A percentile compares a stretch with the other conserved stretches of the same genome.
These are phyloP conservation scores for Pseudotriccus pelzelni DNA, from an alignment of 2,797 vertebrate genomes.

Conservation along the genomic window DNA sequence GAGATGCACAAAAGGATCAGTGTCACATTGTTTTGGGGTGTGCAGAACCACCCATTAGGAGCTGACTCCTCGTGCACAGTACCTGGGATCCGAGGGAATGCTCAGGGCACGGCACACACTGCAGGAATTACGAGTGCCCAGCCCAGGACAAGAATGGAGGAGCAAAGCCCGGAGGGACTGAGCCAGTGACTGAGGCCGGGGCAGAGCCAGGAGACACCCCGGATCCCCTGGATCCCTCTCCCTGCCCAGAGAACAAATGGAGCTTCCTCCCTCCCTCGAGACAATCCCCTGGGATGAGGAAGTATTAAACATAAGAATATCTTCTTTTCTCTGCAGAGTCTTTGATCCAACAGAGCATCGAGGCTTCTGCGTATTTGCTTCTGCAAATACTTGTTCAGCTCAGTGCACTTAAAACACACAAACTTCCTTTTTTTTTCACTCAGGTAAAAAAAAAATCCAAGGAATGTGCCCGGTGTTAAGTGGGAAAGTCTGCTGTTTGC, in stretches of 20 bases:
- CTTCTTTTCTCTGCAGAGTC: background rate
- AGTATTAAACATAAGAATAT: background rate
- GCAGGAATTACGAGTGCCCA: background rate
- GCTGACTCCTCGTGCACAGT: background rate
- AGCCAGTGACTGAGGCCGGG: background rate
- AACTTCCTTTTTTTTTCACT: background rate
- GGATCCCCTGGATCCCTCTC: background rate
- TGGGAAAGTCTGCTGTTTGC: background rate
- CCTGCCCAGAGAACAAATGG: background rate
- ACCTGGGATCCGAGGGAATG: fast-evolving
- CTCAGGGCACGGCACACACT: background rate
- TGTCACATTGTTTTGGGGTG: background rate
- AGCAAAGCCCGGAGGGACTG: background rate
- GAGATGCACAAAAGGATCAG: background rate
- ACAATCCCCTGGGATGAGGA: background rate
- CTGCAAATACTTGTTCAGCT: background rate
- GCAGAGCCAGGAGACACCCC: background rate
- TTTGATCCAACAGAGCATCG: background rate
- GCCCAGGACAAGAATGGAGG: background rate
- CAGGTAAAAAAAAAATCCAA: background rate
- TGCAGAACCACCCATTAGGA: background rate
- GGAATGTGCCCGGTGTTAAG: background rate
- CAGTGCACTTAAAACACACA: background rate
- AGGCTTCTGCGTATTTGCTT: background rate
- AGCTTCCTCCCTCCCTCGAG: background rate